Evolutionary conservation across 2,797 vertebrate genomes (phyloP), one percentile per base, ranked within the genome.

Genomic region (Oreortyx pictus): DNA sequence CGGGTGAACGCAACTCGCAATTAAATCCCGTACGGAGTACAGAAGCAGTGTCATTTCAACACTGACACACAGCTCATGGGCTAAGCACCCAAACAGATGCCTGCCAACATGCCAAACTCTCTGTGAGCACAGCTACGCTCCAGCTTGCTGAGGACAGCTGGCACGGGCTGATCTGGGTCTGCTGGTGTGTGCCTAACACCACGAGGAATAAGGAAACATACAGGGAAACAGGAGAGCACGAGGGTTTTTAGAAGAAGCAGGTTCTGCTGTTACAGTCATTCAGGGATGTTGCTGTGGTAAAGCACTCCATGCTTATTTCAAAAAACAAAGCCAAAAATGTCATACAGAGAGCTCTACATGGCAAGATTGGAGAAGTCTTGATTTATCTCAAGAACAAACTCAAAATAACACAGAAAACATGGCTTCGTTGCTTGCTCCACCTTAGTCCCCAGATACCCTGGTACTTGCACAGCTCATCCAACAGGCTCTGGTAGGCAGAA

Each of bases 151-250:
- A 22, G 61, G 62, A 56, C 2, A 3, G 60, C 20, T 73, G 79
- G 47, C 39, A 73, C 31, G 24, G 2, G 2, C 31, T 10, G 49
- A 60, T 49, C n/a, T 57, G 68, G 35, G 37, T 31, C 54, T 33
- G 19, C 33, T 5, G 0, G 8, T 31, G 31, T 23, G 37, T 27
- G 56, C 10, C 0, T 11, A 57, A 25, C 2, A 2, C 23, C 25
- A 23, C 10, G 4, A 59, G 17, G 8, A 33, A 61, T 57, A 67
- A 4, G 18, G 35, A 56, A 78, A 49, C 0, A 20, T 6, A 8
- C 4, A 13, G 46, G 62, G 19, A 56, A 83, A 61, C 3, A 25
- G 33, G 49, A 60, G 5, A 57, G 33, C 6, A 8, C 0, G 8
- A 68, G 37, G 9, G 67, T 9, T 14, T 31, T 20, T 5, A 5